Percentiles rank a stretch among this genome's conserved stretches.
These are phyloP conservation scores for Aplysia californica DNA, from an alignment of 1,140 invertebrate species.

Conservation along the genomic window DNA sequence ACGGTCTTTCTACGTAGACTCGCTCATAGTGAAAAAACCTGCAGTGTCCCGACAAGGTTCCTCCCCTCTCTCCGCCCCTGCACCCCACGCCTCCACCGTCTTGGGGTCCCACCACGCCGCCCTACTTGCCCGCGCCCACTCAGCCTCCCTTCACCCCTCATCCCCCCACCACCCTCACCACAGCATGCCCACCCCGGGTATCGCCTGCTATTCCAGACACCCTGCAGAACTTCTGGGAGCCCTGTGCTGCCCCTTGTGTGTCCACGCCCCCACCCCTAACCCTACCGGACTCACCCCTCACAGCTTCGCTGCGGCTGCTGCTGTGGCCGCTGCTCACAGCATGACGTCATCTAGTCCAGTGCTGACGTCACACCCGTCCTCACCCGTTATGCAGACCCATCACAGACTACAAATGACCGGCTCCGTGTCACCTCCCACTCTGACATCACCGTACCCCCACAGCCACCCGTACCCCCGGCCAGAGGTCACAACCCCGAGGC, in stretches of 20 bases:
- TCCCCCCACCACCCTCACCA: background rate
- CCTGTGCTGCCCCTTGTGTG: constrained; percentile 37
- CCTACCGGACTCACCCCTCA: background rate
- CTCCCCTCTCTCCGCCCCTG: background rate
- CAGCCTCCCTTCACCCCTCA: background rate
- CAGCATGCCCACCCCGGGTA: background rate
- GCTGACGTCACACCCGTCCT: constrained; percentile 1
- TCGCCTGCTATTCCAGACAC: constrained; percentile 32
- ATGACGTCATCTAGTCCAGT: background rate
- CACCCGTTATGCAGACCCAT: background rate
- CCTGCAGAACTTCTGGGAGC: constrained; percentile 30
- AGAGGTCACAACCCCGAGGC: background rate
- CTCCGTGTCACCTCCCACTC: background rate
- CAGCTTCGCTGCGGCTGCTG: background rate
- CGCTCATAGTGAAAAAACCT: constrained; percentile 44
- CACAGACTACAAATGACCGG: background rate
- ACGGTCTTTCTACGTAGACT: constrained; percentile 41
- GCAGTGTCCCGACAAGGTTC: constrained; percentile 13
- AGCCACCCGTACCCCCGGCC: background rate
- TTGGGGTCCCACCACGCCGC: background rate
- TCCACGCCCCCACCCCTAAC: constrained; percentile 19
- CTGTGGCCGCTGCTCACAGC: constrained; percentile 3
- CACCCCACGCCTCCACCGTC: background rate
- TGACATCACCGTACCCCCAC: background rate
- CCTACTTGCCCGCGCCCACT: constrained; percentile 10